A percentile compares a stretch with the other conserved stretches of the same genome.
phyloP scores from a whole-genome alignment of 2,888 invertebrate species.

The Nomada lathburiana region DNA sequence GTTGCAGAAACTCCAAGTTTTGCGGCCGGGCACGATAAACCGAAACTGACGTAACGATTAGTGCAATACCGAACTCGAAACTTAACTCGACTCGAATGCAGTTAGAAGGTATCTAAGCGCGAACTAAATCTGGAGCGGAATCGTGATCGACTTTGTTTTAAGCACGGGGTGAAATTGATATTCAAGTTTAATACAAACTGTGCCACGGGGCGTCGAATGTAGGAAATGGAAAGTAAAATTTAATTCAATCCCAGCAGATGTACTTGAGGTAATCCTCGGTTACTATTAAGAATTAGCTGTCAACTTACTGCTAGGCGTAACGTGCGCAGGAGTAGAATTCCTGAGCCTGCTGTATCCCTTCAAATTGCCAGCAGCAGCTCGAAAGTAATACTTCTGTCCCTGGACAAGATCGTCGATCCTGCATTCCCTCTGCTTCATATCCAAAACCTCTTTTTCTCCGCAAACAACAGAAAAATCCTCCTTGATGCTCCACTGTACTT shows the following conservation, averaged over 20 bases:
- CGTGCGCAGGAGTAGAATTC: slow-evolving; percentile 92
- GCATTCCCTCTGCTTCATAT: slow-evolving; percentile 88
- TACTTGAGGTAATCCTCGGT: neutral
- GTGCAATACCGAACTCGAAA: neutral
- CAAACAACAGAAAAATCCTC: slow-evolving; percentile 93
- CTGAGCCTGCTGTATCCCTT: slow-evolving; percentile 94
- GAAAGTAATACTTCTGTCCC: slow-evolving; percentile 94
- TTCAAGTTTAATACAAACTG: neutral
- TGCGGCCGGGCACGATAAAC: neutral
- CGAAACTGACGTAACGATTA: slow-evolving; percentile 5
- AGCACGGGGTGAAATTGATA: neutral
- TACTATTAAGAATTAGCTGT: too few relatives aligned
- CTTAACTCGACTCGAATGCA: slow-evolving; percentile 6
- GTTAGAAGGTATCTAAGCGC: neutral
- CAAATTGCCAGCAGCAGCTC: slow-evolving; percentile 96
- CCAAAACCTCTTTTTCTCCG: slow-evolving; percentile 91
- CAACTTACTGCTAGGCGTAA: slow-evolving; percentile 94
- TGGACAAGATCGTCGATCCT: slow-evolving; percentile 91
- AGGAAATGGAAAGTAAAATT: too few relatives aligned
- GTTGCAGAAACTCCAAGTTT: neutral
- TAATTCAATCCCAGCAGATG: too few relatives aligned
- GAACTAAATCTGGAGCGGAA: neutral
- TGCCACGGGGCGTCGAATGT: too few relatives aligned
- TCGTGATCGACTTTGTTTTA: neutral
- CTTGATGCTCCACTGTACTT: slow-evolving; percentile 97